Conservation (phyloP, 2,113 vertebrate species). For the Siphamia tubifer region DNA sequence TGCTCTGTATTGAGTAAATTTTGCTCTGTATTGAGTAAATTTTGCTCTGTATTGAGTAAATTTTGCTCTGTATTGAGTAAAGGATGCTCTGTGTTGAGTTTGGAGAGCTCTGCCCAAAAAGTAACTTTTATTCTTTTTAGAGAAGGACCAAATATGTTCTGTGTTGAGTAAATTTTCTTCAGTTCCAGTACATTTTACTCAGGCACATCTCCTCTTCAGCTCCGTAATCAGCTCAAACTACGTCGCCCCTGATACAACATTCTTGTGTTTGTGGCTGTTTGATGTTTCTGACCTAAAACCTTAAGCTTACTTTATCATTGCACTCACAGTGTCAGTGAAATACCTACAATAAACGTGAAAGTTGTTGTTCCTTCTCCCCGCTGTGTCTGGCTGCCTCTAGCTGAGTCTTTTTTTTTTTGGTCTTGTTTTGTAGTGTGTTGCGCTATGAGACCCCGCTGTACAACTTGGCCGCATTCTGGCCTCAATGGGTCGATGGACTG, state of each 20-base stretch:
- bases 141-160: no score
- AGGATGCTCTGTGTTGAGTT: no score
- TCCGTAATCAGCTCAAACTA: constrained; percentile 27
- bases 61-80: no score
- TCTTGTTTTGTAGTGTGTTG: constrained; percentile 35
- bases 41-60: no score
- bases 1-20: no score
- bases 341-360: constrained; percentile 24
- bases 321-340: constrained; percentile 36
- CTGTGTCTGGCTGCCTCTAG: constrained; percentile 15
- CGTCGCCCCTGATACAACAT: constrained; percentile 1
- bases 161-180: no score
- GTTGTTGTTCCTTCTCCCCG: constrained; percentile 1
- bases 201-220: not conserved
- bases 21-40: no score
- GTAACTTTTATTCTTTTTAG: no score
- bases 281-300: constrained; percentile 60
- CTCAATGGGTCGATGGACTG: constrained; percentile 39
- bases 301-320: constrained; percentile 56
- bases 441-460: constrained; percentile 26
- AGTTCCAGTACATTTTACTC: no score
- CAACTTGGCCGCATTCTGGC: constrained; percentile 26
- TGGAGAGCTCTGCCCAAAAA: no score
- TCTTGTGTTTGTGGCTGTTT: constrained; percentile 45
- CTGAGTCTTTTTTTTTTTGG: constrained; percentile 30